Percentiles rank a stretch among this genome's conserved stretches.
phyloP scores from a whole-genome alignment of 2,888 invertebrate species.

The Chymomyza procnemis region DNA sequence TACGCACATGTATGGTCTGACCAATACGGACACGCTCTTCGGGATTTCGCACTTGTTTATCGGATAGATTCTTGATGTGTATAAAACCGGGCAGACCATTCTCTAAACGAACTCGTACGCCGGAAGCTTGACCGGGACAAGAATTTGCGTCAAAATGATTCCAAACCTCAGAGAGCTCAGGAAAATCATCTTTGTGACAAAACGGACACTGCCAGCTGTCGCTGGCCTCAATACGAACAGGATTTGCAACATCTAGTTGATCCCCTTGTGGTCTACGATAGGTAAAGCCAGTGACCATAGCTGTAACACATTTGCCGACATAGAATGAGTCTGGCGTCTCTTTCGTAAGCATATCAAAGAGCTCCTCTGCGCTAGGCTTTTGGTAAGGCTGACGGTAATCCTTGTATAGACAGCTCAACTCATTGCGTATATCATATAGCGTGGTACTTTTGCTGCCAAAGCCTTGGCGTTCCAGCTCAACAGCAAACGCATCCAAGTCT shows the following conservation, averaged over 20 bases:
- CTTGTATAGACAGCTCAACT: slow-evolving; percentile 95
- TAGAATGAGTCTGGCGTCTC: slow-evolving; percentile 96
- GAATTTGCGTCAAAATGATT: slow-evolving; percentile 97
- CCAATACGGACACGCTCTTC: slow-evolving; percentile 92
- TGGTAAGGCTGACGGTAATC: slow-evolving; percentile 89
- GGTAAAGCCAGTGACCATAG: slow-evolving; percentile 89
- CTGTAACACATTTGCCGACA: slow-evolving; percentile 90
- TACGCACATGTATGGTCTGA: slow-evolving; percentile 90
- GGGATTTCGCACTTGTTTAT: slow-evolving; percentile 94
- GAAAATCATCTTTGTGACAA: slow-evolving; percentile 96
- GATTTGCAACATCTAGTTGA: slow-evolving; percentile 96
- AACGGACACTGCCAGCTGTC: slow-evolving; percentile 99
- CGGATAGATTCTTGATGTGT: slow-evolving; percentile 94
- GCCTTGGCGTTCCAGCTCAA: slow-evolving; percentile 95
- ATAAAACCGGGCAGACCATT: slow-evolving; percentile 96
- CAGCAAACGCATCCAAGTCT: slow-evolving; percentile 98
- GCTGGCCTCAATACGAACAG: slow-evolving; percentile 94
- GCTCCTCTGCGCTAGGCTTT: slow-evolving; percentile 89
- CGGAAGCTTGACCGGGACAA: slow-evolving; percentile 97
- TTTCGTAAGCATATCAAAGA: slow-evolving; percentile 97
- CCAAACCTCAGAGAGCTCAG: slow-evolving; percentile 98
- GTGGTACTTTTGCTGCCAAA: slow-evolving; percentile 95
- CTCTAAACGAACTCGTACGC: slow-evolving; percentile 92
- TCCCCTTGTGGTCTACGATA: slow-evolving; percentile 94
- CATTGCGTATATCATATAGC: slow-evolving; percentile 96